Evolutionary conservation across 2,797 vertebrate genomes (phyloP).

Genomic region (Danio albolineatus): DNA sequence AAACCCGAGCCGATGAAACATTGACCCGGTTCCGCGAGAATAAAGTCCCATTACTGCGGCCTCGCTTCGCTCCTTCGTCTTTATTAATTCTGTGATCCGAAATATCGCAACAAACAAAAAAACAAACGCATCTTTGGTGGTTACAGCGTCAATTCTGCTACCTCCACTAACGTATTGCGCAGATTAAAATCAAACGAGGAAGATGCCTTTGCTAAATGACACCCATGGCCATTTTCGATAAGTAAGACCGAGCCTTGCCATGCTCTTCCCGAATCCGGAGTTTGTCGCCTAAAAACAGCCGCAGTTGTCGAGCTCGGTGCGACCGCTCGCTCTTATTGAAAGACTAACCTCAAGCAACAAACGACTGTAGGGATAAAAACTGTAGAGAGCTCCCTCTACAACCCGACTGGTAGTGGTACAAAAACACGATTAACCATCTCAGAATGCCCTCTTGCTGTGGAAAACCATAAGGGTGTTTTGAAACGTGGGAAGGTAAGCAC

Average conservation of each 20-base stretch:
- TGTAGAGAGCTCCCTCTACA: constrained; percentile 87
- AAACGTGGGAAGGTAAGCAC: background rate
- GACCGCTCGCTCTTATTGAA: constrained; percentile 71
- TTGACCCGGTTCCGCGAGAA: constrained; percentile 33
- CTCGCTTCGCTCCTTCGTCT: background rate
- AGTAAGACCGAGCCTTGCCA: constrained; percentile 2
- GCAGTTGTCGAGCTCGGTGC: constrained; percentile 32
- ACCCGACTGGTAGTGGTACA: constrained; percentile 82
- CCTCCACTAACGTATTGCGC: constrained; percentile 47
- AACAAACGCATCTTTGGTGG: background rate
- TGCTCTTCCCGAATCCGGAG: background rate
- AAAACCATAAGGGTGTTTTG: constrained; percentile 40
- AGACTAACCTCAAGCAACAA: constrained; percentile 71
- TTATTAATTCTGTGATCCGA: background rate
- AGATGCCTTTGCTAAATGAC: constrained; percentile 56
- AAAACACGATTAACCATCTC: constrained; percentile 69
- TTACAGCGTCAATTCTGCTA: constrained; percentile 34
- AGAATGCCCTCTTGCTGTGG: constrained; percentile 59
- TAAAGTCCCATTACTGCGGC: constrained; percentile 8
- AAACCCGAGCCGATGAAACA: constrained; percentile 46
- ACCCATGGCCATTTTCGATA: constrained; percentile 45
- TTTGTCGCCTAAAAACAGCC: background rate
- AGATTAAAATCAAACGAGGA: constrained; percentile 63
- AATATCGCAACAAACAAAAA: background rate
- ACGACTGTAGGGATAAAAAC: constrained; percentile 71